Conservation (phyloP, 2,113 vertebrate species). For the Mus pahari region DNA sequence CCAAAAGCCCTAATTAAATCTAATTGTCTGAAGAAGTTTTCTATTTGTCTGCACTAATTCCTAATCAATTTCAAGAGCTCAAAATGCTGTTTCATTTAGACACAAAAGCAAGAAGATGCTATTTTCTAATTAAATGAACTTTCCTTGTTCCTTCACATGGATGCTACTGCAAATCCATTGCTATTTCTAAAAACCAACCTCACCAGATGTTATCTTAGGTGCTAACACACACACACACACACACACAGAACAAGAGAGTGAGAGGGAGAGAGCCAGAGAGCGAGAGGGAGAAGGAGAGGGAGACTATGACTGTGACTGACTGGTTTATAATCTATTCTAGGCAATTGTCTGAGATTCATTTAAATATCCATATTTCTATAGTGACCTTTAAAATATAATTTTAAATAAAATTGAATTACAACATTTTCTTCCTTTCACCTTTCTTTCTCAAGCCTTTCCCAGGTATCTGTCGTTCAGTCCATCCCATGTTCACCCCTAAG, state of each 20-base stretch:
- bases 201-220: neutral
- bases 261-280: neutral
- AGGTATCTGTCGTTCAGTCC: neutral
- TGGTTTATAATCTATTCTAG: neutral
- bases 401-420: neutral
- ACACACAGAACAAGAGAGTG: no score
- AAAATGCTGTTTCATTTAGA: conserved; percentile 45
- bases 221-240: neutral
- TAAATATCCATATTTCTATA: neutral
- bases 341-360: neutral
- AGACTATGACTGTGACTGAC: neutral
- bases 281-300: neutral
- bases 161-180: neutral
- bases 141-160: neutral
- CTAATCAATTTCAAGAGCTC: neutral
- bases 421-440: neutral
- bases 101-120: neutral
- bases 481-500: neutral
- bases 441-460: neutral
- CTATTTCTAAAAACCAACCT: neutral
- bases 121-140: conserved; percentile 4
- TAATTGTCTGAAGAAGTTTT: conserved; percentile 39
- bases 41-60: conserved; percentile 31
- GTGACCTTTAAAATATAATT: neutral
- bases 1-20: conserved; percentile 26